These are phyloP conservation scores for Digitonthophagus gazella DNA, from an alignment of 2,888 invertebrate genomes.

Conservation along the genomic window DNA sequence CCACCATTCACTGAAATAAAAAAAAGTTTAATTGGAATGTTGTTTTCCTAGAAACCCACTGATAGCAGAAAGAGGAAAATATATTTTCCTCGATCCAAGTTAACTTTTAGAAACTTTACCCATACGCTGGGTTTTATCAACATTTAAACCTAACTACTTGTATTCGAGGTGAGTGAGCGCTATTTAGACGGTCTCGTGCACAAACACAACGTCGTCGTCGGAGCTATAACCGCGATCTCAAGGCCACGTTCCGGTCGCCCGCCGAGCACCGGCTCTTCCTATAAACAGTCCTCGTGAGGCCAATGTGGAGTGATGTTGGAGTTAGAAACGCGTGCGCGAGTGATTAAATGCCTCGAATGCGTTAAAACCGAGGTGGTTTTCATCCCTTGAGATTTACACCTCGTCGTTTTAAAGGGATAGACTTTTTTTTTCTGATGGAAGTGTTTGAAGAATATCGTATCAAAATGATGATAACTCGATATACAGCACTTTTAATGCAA, in stretches of 20 bases:
- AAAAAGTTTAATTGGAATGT: too few species aligned
- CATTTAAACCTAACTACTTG: not conserved
- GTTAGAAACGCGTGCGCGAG: not conserved
- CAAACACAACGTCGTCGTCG: not conserved
- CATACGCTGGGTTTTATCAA: not conserved
- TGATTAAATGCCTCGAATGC: not conserved
- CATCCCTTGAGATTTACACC: not conserved
- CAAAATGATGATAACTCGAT: constrained; percentile 69
- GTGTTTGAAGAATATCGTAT: constrained; percentile 2
- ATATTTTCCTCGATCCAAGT: too few species aligned
- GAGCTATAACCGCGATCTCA: not conserved
- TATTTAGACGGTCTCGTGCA: not conserved
- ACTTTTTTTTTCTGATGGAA: not conserved
- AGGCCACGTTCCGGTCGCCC: not conserved
- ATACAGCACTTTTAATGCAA: constrained; percentile 67
- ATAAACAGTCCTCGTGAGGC: not conserved
- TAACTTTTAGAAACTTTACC: too few species aligned
- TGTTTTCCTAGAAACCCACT: too few species aligned
- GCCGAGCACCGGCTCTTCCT: not conserved
- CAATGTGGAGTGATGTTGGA: not conserved
- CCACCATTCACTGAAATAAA: too few species aligned
- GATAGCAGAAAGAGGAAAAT: too few species aligned
- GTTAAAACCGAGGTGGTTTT: not conserved
- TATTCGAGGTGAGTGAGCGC: not conserved
- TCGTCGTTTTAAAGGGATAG: not conserved